Conservation (phyloP, 2,888 invertebrate genomes). For the Iphiclides podalirius region DNA sequence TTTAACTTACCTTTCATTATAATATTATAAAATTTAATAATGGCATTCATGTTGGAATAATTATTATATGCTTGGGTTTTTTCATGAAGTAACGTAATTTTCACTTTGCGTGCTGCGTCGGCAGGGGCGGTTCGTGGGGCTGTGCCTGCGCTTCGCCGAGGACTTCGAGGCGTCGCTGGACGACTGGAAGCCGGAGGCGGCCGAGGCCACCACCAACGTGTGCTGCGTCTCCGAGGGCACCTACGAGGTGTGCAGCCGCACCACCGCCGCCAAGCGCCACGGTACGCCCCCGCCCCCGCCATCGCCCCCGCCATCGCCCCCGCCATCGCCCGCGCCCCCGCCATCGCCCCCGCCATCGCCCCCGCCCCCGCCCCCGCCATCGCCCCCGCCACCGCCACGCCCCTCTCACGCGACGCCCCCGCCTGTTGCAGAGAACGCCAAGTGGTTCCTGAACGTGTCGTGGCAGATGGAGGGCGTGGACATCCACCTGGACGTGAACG, state of each 20-base stretch:
- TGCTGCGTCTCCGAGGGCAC: conserved; percentile 99
- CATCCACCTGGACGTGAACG: conserved; percentile 96
- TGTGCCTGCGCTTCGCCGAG: conserved; percentile 96
- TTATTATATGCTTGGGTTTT: no score
- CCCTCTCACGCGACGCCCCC: no score
- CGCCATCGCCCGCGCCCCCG: no score
- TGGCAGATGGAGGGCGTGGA: conserved; percentile 99
- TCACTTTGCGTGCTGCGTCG: no score
- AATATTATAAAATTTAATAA: no score
- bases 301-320: no score
- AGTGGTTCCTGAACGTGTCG: conserved; percentile 98
- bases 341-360: no score
- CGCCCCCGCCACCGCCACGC: no score
- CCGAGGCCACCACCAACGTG: conserved; percentile 91
- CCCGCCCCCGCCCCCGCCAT: no score
- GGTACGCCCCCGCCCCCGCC: conserved; percentile 68
- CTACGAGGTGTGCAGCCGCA: conserved; percentile 97
- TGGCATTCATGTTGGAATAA: no score
- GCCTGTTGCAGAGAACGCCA: conserved; percentile 94
- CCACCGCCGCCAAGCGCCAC: conserved; percentile 90
- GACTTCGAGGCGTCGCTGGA: conserved; percentile 98
- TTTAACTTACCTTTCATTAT: no score
- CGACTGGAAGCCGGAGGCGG: conserved; percentile 97
- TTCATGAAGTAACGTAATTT: no score
- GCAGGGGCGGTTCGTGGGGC: conserved; percentile 90